A percentile compares a stretch with the other conserved stretches of the same genome.
Conservation (phyloP, 2,888 invertebrate species). For the Apodemia mormo region DNA sequence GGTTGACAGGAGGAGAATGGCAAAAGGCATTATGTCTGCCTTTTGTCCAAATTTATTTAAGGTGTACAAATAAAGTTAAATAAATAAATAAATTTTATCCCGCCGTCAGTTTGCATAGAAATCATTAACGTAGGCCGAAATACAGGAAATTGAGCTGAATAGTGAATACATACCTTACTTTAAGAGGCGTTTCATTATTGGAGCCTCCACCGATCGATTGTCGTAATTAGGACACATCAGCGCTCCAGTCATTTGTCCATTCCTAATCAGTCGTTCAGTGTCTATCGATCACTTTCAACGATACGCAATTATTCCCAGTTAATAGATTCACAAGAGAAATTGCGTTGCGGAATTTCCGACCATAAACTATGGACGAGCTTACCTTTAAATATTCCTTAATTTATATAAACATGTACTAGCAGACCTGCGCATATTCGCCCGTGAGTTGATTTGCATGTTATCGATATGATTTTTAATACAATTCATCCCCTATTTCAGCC, state of each 20-base stretch:
- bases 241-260: constrained; percentile 40
- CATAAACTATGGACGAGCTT: constrained; percentile 14
- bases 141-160: background rate
- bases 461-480: no score
- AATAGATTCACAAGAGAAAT: constrained; percentile 28
- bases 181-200: constrained; percentile 39
- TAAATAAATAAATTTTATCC: no score
- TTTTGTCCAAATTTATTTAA: no score
- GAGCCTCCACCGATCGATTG: constrained; percentile 35
- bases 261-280: constrained; percentile 43
- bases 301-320: constrained; percentile 36
- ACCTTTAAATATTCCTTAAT: background rate
- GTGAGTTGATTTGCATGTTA: no score
- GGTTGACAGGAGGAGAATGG: no score
- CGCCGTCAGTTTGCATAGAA: no score
- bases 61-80: no score
- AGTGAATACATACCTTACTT: background rate
- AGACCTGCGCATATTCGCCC: no score
- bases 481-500: no score
- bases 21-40: no score
- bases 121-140: background rate
- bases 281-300: constrained; percentile 37
- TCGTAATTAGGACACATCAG: constrained; percentile 44
- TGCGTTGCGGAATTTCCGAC: background rate
- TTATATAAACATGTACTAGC: background rate